phyloP scores from a whole-genome alignment of 2,797 vertebrate species.

The Smutsia gigantea region DNA sequence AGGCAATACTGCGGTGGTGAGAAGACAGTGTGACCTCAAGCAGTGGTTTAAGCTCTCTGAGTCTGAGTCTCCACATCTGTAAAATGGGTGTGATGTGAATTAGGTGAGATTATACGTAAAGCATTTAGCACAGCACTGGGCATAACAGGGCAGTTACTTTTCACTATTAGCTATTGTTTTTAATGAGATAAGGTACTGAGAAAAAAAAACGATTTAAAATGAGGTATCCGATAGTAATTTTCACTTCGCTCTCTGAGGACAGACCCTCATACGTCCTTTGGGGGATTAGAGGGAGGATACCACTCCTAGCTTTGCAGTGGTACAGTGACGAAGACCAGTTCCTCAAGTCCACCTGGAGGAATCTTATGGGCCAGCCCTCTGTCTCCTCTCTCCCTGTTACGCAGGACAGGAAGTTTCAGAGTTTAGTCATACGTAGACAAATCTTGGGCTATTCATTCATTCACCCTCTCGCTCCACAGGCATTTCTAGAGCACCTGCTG shows the following conservation, averaged over 20 bases:
- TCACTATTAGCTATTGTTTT: background rate
- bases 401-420: background rate
- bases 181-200: constrained; percentile 5
- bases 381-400: background rate
- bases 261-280: background rate
- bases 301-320: background rate
- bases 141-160: background rate
- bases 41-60: background rate
- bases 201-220: background rate
- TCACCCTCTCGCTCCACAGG: background rate
- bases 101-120: background rate
- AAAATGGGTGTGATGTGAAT: background rate
- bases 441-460: background rate
- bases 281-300: background rate
- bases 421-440: background rate
- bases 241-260: background rate
- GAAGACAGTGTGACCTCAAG: background rate
- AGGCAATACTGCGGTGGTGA: background rate
- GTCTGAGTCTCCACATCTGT: background rate
- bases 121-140: background rate
- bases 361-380: background rate
- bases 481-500: background rate
- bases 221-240: background rate
- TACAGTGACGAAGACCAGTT: background rate
- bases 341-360: background rate